Conservation (phyloP, 1,140 invertebrate species). For the Heliconius hermathena region DNA sequence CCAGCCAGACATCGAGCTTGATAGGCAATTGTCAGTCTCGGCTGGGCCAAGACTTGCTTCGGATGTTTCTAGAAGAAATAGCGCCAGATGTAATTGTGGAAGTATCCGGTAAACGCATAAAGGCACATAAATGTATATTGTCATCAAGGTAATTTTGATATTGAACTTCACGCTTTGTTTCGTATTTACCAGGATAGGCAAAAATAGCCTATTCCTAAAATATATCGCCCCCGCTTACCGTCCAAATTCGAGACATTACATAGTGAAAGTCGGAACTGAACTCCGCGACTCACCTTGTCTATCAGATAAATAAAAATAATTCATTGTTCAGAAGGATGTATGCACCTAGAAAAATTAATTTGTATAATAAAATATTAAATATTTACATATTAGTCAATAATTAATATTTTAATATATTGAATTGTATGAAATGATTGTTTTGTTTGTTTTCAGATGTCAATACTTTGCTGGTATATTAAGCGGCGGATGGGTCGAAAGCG, state of each 20-base stretch:
- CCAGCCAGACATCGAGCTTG: constrained; percentile 64
- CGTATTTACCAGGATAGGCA: background rate
- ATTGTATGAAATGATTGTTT: too few species aligned
- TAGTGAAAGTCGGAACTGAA: too few species aligned
- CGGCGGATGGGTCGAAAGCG: constrained; percentile 89
- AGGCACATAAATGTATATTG: constrained; percentile 94
- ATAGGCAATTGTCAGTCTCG: constrained; percentile 77
- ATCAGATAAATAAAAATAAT: too few species aligned
- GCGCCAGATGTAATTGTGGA: constrained; percentile 92
- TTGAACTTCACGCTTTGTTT: background rate
- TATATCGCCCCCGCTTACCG: too few species aligned
- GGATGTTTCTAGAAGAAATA: constrained; percentile 95
- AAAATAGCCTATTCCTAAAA: too few species aligned
- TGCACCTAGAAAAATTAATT: too few species aligned
- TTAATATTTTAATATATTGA: too few species aligned
- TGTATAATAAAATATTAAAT: too few species aligned
- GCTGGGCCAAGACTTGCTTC: constrained; percentile 91
- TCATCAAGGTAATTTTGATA: constrained; percentile 84
- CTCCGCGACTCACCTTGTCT: too few species aligned
- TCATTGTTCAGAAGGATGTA: too few species aligned
- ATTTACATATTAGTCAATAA: too few species aligned
- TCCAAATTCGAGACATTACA: too few species aligned
- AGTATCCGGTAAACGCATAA: constrained; percentile 89
- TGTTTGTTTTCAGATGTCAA: constrained; percentile 83
- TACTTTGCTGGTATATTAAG: constrained; percentile 95